A percentile compares a stretch with the other conserved stretches of the same genome.
Conservation (phyloP, 2,888 invertebrate species). For the Tetragonisca angustula region DNA sequence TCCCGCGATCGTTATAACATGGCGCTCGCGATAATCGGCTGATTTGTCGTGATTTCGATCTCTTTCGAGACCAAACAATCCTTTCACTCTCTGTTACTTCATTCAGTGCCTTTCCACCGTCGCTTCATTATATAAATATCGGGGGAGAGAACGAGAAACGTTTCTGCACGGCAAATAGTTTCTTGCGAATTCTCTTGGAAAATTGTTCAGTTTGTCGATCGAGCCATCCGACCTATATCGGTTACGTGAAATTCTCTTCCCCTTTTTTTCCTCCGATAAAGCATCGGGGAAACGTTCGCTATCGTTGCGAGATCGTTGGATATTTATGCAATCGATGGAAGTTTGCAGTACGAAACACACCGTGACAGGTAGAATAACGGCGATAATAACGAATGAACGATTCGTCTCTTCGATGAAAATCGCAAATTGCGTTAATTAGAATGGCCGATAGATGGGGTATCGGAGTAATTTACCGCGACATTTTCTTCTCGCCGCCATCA, state of each 20-base stretch:
- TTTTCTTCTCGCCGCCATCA: conserved; percentile 39
- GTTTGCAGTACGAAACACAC: no score
- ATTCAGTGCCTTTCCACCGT: conserved; percentile 14
- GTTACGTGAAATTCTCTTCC: not conserved
- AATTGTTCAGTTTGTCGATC: no score
- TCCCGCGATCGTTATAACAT: no score
- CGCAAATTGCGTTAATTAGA: conserved; percentile 27
- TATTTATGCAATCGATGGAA: not conserved
- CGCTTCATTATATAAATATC: not conserved
- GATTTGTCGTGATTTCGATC: conserved; percentile 55
- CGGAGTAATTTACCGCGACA: conserved; percentile 56
- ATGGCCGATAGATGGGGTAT: conserved; percentile 1
- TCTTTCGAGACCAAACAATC: conserved; percentile 34
- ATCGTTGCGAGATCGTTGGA: not conserved
- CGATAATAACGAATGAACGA: no score
- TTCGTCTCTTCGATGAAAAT: not conserved
- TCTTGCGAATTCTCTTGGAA: not conserved
- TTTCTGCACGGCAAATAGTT: not conserved
- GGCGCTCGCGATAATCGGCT: conserved; percentile 54
- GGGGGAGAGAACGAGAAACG: not conserved
- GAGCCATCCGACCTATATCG: no score
- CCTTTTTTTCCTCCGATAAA: not conserved
- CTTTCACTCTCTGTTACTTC: conserved; percentile 39
- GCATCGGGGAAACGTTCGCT: not conserved
- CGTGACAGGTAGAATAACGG: no score